Evolutionary conservation across 2,797 vertebrate species (phyloP), one percentile per base, ranked within the genome.

Genomic region (Danio aesculapii): DNA sequence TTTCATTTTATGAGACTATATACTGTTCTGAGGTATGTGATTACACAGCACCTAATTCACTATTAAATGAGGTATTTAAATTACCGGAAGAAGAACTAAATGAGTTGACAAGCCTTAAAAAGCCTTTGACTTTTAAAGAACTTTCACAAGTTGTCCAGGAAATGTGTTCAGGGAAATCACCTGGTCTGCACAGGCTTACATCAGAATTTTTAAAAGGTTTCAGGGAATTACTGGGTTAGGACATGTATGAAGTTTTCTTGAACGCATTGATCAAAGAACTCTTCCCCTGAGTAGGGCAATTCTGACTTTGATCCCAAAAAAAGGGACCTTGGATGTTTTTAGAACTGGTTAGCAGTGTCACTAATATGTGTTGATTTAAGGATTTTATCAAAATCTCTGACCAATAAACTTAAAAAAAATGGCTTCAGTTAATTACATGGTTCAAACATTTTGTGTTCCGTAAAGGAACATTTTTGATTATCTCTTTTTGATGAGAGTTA

Each of bases 321-420:
- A 21, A n/a, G 9, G 3, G 59, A 75, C 13, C 21, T 49, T 50
- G 8, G 46, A 5, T 47, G 5, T 8, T 16, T 75, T 8, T 53
- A 39, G 19, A 76, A 63, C 10, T 39, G 74, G 46, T 14, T 8
- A 13, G 43, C 9, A 0, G 53, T 79, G 8, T 80, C 57, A 7
- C 11, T 80, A 47, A 17, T 72, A 9, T 10, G 69, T 6, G 41
- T 6, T n/a, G 30, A 80, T 6, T 17, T 43, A 4, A 72, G 64
- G n/a, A 57, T 63, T 10, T 21, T 55, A 39, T 53, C 55, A 12
- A 82, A 76, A 43, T 17, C 55, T 11, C 30, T 76, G 70, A 68
- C 21, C 2, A 72, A 83, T 10, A 13, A 13, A 8, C 14, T 62
- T 6, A 64, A 71, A 17, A 71, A 17, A 55, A 13, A 39, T 62